These are phyloP conservation scores for Eonycteris spelaea DNA, from an alignment of 2,113 vertebrate genomes.

Conservation along the genomic window DNA sequence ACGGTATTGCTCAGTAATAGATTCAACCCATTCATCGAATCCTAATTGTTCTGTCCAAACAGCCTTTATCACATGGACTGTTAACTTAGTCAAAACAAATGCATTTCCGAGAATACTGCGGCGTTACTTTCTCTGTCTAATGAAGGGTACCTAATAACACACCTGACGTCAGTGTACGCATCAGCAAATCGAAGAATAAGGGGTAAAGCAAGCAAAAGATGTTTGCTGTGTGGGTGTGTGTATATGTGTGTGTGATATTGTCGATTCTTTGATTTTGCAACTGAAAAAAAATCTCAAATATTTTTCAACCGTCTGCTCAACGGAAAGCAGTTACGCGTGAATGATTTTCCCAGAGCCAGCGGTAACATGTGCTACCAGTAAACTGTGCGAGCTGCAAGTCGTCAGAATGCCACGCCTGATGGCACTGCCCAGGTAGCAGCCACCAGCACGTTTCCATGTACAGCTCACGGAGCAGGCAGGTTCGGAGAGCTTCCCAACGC, in stretches of 20 bases:
- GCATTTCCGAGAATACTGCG: background rate
- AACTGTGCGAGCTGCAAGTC: background rate
- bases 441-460: background rate
- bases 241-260: background rate
- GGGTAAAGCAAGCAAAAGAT: background rate
- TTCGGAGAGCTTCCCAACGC: background rate
- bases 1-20: background rate
- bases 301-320: background rate
- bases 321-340: background rate
- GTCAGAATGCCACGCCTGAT: background rate
- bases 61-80: background rate
- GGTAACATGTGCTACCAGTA: slow-evolving; percentile 2
- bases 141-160: background rate
- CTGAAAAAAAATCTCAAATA: background rate
- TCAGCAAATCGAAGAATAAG: background rate
- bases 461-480: background rate
- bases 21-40: background rate
- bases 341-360: slow-evolving; percentile 29
- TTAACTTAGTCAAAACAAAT: slow-evolving; percentile 12
- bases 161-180: background rate
- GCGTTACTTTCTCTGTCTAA: background rate
- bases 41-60: background rate
- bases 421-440: background rate
- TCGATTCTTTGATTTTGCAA: background rate
- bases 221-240: background rate